phyloP scores from a whole-genome alignment of 2,113 vertebrate species.

The Vombatus ursinus region DNA sequence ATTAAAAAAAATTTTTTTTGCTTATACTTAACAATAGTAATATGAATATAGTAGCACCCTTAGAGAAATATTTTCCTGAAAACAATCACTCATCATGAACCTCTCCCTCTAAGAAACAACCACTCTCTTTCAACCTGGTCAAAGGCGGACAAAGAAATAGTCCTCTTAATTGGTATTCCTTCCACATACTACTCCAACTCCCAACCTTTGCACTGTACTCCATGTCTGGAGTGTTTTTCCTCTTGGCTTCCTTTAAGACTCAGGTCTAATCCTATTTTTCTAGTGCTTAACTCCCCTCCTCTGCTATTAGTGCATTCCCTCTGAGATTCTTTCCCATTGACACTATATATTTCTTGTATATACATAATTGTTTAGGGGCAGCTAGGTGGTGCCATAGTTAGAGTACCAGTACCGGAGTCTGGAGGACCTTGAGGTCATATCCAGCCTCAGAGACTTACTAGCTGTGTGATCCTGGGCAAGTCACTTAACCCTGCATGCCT shows the following conservation, averaged over 20 bases:
- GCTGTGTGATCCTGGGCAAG: neutral
- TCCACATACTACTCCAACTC: neutral
- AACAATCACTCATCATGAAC: neutral
- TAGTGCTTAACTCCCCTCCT: neutral
- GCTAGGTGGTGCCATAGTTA: neutral
- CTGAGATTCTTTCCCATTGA: neutral
- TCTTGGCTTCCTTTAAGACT: neutral
- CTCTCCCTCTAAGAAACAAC: neutral
- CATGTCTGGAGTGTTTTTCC: neutral
- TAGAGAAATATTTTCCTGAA: neutral
- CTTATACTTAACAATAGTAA: neutral
- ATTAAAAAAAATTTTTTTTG: neutral
- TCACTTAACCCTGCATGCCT: neutral
- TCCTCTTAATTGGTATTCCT: neutral
- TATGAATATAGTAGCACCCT: neutral
- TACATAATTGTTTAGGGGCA: neutral
- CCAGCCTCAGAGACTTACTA: neutral
- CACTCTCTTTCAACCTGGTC: neutral
- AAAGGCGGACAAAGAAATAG: neutral
- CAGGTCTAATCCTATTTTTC: neutral
- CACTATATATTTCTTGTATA: neutral
- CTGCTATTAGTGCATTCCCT: neutral
- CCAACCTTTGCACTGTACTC: neutral
- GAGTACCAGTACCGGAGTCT: neutral
- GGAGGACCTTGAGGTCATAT: neutral